A percentile compares a stretch with the other conserved stretches of the same genome.
Evolutionary conservation across 2,888 invertebrate species (phyloP).

Genomic region (Chymomyza procnemis): DNA sequence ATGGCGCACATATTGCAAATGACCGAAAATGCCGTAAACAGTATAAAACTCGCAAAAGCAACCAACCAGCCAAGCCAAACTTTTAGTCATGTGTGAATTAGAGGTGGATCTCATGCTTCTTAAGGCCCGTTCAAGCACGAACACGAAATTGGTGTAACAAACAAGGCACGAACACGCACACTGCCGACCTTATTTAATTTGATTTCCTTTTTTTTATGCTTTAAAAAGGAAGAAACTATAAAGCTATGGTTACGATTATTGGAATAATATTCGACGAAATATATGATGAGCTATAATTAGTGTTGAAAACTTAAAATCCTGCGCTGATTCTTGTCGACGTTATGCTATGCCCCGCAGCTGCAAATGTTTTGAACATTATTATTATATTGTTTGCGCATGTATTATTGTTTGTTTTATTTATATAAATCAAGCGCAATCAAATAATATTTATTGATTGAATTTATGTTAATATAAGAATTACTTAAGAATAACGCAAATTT

Average conservation of each 20-base stretch:
- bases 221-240: too few species aligned
- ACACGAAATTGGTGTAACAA: not conserved
- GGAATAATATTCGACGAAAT: too few species aligned
- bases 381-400: too few species aligned
- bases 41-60: constrained; percentile 24
- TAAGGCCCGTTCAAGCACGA: not conserved
- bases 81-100: not conserved
- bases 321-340: too few species aligned
- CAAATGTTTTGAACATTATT: too few species aligned
- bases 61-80: constrained; percentile 24
- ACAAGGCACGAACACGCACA: not conserved
- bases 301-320: too few species aligned
- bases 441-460: not conserved
- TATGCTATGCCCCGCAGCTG: too few species aligned
- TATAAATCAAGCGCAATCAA: not conserved
- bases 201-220: not conserved
- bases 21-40: constrained; percentile 52
- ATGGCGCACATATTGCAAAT: constrained; percentile 65
- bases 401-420: not conserved
- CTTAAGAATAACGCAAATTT: too few species aligned
- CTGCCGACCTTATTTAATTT: not conserved
- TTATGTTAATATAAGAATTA: not conserved
- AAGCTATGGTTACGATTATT: too few species aligned
- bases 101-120: not conserved
- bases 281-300: too few species aligned